Percentiles rank a stretch among this genome's conserved stretches.
Conservation (phyloP, 2,797 vertebrate species). For the Anguilla anguilla region DNA sequence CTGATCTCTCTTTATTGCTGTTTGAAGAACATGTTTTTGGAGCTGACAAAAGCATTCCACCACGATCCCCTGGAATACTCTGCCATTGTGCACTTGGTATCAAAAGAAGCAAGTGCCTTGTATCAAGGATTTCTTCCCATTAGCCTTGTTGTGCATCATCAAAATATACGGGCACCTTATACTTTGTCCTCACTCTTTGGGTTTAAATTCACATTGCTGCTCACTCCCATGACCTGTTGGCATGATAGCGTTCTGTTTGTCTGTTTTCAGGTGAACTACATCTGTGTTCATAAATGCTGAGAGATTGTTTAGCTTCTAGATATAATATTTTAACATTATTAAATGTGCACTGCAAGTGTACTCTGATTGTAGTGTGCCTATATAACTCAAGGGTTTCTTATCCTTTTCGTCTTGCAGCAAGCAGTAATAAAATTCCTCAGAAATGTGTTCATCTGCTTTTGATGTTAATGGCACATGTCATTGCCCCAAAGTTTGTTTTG, state of each 20-base stretch:
- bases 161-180: neutral
- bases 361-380: slow-evolving; percentile 21
- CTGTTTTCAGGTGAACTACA: neutral
- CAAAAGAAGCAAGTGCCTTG: neutral
- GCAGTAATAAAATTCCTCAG: slow-evolving; percentile 19
- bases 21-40: slow-evolving; percentile 23
- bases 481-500: neutral
- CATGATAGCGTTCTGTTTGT: neutral
- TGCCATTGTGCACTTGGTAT: slow-evolving; percentile 15
- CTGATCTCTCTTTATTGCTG: slow-evolving; percentile 22
- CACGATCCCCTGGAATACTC: neutral
- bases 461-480: slow-evolving; percentile 16
- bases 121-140: neutral
- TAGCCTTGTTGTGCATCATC: neutral
- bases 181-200: neutral
- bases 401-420: neutral
- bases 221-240: neutral
- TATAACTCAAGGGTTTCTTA: neutral
- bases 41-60: slow-evolving; percentile 21
- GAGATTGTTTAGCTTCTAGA: neutral
- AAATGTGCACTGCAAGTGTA: slow-evolving; percentile 35
- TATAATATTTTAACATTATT: neutral
- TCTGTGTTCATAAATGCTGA: neutral
- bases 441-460: slow-evolving; percentile 12
- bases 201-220: neutral